Evolutionary conservation across 2,888 invertebrate species (phyloP), one percentile per base, ranked within the genome.

Genomic region (Drosophila siamana): DNA sequence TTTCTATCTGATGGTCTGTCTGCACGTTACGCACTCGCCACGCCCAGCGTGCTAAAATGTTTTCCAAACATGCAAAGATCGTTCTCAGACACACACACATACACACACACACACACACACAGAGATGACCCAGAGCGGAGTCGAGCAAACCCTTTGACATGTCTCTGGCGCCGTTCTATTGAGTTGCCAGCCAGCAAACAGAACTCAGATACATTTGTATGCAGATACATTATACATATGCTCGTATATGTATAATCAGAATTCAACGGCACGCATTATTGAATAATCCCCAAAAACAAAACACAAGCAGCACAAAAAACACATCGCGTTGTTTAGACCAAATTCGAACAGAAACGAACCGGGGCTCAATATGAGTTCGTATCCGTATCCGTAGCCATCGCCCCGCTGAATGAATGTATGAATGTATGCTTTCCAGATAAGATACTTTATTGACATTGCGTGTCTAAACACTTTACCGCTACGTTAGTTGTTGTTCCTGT

Each of bases 391-490:
- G 83, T 68, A 66, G 66, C 82, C 82, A 81, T 81, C 83, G 80
- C 52, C 65, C 79, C 76, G 68, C 71, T 46, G 59, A 65, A 69
- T 33, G 33, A 33, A 33, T 73, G 65, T 78, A 69, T 33, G 33
- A 33, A 33, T 73, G 65, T 78, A 60, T 72, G 62, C 44, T 59
- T 56, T 46, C 50, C 63, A 88, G 86, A 86, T 86, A 88, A 86
- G 86, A 88, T 81, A 88, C 88, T 86, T 86, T 86, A 86, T 86
- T 86, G 86, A 86, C 87, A 84, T 86, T 86, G 86, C 86, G 86
- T 86, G 86, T 86, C 88, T 88, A 82, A 86, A 88, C 88, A 86
- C 86, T 88, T 86, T 86, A 86, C 88, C 88, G 86, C 84, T 86
- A 74, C 48, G 72, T 52, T 66, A 59, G 76, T 73, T 36, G 30